Conservation (phyloP, 2,113 vertebrate species). For the Pelvicachromis taeniatus region DNA sequence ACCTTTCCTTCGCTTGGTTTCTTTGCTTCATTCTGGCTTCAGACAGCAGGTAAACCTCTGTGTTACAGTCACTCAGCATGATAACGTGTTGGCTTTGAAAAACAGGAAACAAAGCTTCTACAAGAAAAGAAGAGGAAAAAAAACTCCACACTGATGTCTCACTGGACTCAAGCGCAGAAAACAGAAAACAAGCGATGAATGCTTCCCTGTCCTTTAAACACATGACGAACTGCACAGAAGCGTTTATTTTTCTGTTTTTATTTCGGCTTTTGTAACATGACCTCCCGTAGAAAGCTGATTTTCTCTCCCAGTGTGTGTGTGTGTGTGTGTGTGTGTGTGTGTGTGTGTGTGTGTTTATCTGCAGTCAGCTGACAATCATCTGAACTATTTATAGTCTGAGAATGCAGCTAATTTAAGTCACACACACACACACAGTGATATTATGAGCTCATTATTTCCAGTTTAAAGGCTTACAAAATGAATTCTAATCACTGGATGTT, state of each 20-base stretch:
- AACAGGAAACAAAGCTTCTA: not conserved
- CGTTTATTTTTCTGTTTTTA: not conserved
- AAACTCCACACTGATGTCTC: not conserved
- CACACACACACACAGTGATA: not conserved
- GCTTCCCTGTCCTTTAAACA: not conserved
- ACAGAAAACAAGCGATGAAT: not conserved
- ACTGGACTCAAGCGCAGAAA: not conserved
- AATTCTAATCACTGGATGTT: not conserved
- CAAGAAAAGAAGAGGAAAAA: not conserved
- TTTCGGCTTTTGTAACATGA: not conserved
- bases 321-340: not conserved
- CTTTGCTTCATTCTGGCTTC: not conserved
- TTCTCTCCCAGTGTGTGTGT: not conserved
- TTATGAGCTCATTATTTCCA: not conserved
- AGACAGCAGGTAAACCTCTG: not conserved
- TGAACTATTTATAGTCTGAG: slow-evolving; percentile 28
- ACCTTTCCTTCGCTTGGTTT: not conserved
- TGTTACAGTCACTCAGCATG: not conserved
- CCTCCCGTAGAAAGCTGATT: not conserved
- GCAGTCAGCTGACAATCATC: slow-evolving; percentile 11
- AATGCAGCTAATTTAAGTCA: slow-evolving; percentile 5
- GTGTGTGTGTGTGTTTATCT: slow-evolving; percentile 10
- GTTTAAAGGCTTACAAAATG: not conserved
- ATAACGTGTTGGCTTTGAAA: not conserved
- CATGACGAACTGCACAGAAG: not conserved